These are phyloP conservation scores for Microctenopoma lineatum DNA, from an alignment of 2,797 vertebrate genomes.

Conservation along the genomic window DNA sequence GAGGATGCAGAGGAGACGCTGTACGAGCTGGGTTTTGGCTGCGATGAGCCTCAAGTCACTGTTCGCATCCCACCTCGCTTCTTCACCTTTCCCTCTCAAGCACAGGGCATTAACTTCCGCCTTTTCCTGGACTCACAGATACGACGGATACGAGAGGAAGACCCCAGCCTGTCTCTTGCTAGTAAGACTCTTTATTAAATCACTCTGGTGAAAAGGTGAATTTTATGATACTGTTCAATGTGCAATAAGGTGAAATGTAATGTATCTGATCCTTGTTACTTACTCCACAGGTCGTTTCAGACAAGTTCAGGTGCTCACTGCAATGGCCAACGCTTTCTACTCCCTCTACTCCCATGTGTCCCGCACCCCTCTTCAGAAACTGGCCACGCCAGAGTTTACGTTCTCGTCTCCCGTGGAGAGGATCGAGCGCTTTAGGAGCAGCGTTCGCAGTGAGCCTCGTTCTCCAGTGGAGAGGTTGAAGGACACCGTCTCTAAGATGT, in stretches of 20 bases:
- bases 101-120: constrained; percentile 91
- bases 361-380: constrained; percentile 88
- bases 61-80: constrained; percentile 90
- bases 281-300: constrained; percentile 88
- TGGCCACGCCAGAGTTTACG: constrained; percentile 81
- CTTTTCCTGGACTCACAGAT: constrained; percentile 91
- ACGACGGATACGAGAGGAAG: constrained; percentile 87
- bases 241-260: neutral
- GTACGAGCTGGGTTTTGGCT: constrained; percentile 89
- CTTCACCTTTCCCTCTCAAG: constrained; percentile 88
- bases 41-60: constrained; percentile 84
- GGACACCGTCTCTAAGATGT: constrained; percentile 91
- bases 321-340: constrained; percentile 90
- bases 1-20: constrained; percentile 91
- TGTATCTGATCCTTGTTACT: neutral
- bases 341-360: constrained; percentile 93
- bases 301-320: constrained; percentile 89
- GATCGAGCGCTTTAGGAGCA: constrained; percentile 74
- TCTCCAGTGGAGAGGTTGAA: constrained; percentile 87
- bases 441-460: constrained; percentile 76
- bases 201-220: neutral
- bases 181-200: constrained; percentile 79
- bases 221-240: neutral
- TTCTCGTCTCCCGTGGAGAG: constrained; percentile 77
- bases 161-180: constrained; percentile 89